These are phyloP conservation scores for Neodiprion pinetum DNA, from an alignment of 1,140 invertebrate genomes.

Conservation along the genomic window DNA sequence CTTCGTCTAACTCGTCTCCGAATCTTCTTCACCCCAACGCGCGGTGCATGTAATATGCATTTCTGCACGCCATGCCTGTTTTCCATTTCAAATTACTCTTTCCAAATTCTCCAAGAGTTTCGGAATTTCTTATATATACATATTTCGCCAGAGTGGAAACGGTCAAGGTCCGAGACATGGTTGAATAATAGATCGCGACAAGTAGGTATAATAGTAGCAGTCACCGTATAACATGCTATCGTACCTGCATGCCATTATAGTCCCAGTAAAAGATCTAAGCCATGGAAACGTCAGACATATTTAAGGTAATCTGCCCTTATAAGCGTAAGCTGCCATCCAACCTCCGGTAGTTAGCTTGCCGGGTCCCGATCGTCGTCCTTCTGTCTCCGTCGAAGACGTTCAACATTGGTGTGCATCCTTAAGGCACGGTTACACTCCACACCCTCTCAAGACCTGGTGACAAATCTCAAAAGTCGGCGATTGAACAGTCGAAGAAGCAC, in stretches of 20 bases:
- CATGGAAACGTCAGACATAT: conserved; percentile 20
- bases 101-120: too few species aligned
- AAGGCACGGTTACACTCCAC: neutral
- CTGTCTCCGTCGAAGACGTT: conserved; percentile 7
- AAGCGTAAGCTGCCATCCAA: conserved; percentile 25
- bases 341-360: conserved; percentile 19
- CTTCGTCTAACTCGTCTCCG: neutral
- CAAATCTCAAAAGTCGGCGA: too few species aligned
- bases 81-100: too few species aligned
- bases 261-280: conserved; percentile 5
- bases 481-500: too few species aligned
- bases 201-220: conserved; percentile 1
- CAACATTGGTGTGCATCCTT: neutral
- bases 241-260: neutral
- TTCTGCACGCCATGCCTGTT: too few species aligned
- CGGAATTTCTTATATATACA: too few species aligned
- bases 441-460: neutral
- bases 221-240: neutral
- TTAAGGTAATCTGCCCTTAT: conserved; percentile 30
- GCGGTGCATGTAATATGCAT: neutral
- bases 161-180: neutral
- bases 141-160: too few species aligned
- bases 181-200: neutral
- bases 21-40: neutral
- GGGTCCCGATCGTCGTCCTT: conserved; percentile 10